Base-by-base conservation (phyloP, 2,888 invertebrate species). In the Limulus polyphemus region DNA sequence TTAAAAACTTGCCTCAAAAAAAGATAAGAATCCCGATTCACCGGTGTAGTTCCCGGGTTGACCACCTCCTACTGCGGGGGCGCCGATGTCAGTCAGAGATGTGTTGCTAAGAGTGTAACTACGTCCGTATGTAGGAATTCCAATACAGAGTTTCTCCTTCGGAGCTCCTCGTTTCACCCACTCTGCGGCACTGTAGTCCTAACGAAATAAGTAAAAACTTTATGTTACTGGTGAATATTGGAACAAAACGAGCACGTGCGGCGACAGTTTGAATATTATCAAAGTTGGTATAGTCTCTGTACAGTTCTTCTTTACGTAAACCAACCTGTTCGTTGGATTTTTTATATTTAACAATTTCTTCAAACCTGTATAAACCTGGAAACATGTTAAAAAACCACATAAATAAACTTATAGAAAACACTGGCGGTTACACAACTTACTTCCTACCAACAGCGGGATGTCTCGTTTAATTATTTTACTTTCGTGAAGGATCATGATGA, bases 121-220 rank as follows among this genome's bases (percentile, higher is more conserved):
- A 62, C 94, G 81, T 47, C 94, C 94, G 73, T 94, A 95, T 0
- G 91, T 91, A 10, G 93, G 91, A 88, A 93, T 90, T 56, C 94
- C 94, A 60, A 94, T 88, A 83, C 93, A 87, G 11, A 95, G 79
- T 77, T 94, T 95, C 76, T 92, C 91, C 73, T 90, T 90, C 0
- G 93, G 92, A 7, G 93, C 90, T 61, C 94, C 90, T 77, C 90
- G 90, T 69, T 89, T 88, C 0, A 91, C 87, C 93, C 93, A 93
- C 77, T 92, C 91, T 7, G 90, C 82, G 0, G 91, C 90, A 68
- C 91, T 90, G 75, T 83, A 91, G 74, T 92, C 88, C 88, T 88
- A 71, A 10, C 17, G 14, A 14, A 14, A 59, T 13, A 49, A 1
- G 57, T 32, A 56, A 13, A 16, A 32, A n/a, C 55, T n/a, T n/a